Conservation (phyloP, 2,888 invertebrate genomes). For the Trissolcus japonicus region DNA sequence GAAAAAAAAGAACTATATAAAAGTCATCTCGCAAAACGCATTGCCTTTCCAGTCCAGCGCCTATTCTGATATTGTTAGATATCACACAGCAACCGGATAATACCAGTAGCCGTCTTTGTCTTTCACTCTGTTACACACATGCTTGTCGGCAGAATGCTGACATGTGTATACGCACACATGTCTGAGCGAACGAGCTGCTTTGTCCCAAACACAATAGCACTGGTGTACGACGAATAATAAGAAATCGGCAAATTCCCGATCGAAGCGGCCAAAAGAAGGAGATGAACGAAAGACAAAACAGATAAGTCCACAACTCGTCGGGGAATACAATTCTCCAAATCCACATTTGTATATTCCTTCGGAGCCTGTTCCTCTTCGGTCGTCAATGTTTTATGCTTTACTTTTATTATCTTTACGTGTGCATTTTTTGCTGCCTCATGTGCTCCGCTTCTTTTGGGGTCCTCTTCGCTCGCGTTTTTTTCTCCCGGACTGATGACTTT, state of each 20-base stretch:
- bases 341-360: conserved; percentile 69
- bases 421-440: conserved; percentile 39
- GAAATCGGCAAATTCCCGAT: conserved; percentile 68
- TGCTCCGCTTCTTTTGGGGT: conserved; percentile 20
- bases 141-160: conserved; percentile 6
- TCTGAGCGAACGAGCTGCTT: conserved; percentile 53
- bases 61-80: conserved; percentile 69
- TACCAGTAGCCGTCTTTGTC: conserved; percentile 54
- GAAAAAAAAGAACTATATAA: conserved; percentile 28
- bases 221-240: conserved; percentile 65
- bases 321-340: conserved; percentile 66
- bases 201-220: conserved; percentile 66
- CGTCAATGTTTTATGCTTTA: conserved; percentile 55
- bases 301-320: conserved; percentile 63
- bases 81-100: conserved; percentile 62
- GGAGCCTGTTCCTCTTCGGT: conserved; percentile 43
- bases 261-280: conserved; percentile 58
- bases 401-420: conserved; percentile 48
- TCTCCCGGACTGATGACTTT: neutral
- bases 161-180: conserved; percentile 6
- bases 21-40: conserved; percentile 45
- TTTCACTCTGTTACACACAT: neutral
- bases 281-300: conserved; percentile 67
- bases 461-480: conserved; percentile 32
- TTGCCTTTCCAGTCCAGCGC: conserved; percentile 56